Base-by-base conservation (phyloP, 2,888 invertebrate genomes). In the Tetranychus piercei region DNA sequence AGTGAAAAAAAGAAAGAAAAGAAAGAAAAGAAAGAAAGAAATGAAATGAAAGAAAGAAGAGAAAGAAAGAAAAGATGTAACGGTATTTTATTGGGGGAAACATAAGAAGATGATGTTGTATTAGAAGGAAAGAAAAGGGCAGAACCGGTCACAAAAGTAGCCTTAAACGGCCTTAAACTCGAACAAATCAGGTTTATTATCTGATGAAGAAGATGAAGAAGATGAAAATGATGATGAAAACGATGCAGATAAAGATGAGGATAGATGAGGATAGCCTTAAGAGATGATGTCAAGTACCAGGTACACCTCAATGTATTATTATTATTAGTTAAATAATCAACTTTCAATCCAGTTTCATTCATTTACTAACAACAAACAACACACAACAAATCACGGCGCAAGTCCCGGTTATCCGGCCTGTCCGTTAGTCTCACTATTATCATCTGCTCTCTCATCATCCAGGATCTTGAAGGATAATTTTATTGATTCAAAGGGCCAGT, bases 131-230 rank as follows among this genome's bases (percentile, higher is more conserved):
- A 55, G 55, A 34, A 34, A 34, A 34, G 55, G 55, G 11, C 11
- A 55, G 55, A 55, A 55, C 55, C 55, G 55, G 55, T 55, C 55
- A 55, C 55, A 55, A 55, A 55, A 34, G 34, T 34, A 34, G 34
- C 34, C 34, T 34, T 55, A 55, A 55, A 55, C 55, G 15, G 9
- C 55, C 15, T 5, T 15, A 15, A 55, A 55, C 55, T 55, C 55
- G 55, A 55, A 55, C 55, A 55, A 55, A 55, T 55, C 55, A 55
- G 55, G 55, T 55, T 55, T 55, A 55, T 55, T 55, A 55, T 55
- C 55, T 55, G 55, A 15, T 15, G 55, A 4, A 34, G 34, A 34
- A 34, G 34, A 34, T 5, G 34, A 34, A 34, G 34, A 34, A 3
- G 34, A 34, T 34, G 34, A 0, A 34, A 34, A 34, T 34, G 23